Base-by-base conservation (phyloP, 2,113 vertebrate species). In the Nyctibius bracteatus region DNA sequence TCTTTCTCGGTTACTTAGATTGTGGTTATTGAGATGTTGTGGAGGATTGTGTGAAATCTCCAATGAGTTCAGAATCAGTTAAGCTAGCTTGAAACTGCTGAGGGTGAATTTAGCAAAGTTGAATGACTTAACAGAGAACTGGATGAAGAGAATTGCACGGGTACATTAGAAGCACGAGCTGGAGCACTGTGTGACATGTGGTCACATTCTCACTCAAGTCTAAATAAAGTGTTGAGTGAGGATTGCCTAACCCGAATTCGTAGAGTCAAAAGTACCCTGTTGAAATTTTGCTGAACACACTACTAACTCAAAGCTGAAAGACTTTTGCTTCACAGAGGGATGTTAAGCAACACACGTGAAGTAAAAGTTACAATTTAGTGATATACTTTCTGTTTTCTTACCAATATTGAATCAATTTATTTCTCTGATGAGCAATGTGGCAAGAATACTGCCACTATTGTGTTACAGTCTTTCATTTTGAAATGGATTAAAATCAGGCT, bases 161-260 rank as follows among this genome's bases (percentile, higher is more conserved):
- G 19, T 31, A 7, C 2, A 1, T 57, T 31, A 44, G 57, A 33
- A 82, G 18, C 30, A 6, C 17, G 33, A 78, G 14, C 47, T 49
- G 51, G 17, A 72, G 17, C 12, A 2, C 10, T 0, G 4, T 33
- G 12, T 25, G 28, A 2, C 25, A 0, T 6, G 33, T 23, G 33
- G 30, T 57, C 58, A 27, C 54, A 14, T 59, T 75, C 10, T 17
- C 25, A 27, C 41, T 80, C 6, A 46, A 52, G 71, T 70, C 47
- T n/a, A 27, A 49, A 8, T 31, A 4, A 1, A 12, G 4, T 31
- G 8, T 11, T 71, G 27, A 27, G 2, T 37, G 54, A 68, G 41
- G 22, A 44, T 23, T 67, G 13, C n/a, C 17, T 47, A 16, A 9
- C 52, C 52, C 6, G 4, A 3, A 43, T 92, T 79, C 62, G 25